Evolutionary conservation across 1,140 invertebrate genomes (phyloP).

Genomic region (Pantala flavescens): DNA sequence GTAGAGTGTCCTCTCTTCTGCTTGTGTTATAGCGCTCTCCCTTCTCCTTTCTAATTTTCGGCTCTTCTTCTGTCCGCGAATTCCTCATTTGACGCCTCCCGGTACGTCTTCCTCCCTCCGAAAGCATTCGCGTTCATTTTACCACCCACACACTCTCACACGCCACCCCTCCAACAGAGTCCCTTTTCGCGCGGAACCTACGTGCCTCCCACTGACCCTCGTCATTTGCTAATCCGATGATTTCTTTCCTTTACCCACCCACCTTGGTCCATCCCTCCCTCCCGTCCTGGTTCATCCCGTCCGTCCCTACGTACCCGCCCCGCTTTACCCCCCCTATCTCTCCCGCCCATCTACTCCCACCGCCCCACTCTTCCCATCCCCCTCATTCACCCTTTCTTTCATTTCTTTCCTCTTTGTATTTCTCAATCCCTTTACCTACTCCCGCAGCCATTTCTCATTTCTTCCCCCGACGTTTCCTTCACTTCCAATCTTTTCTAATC

Average conservation of each 20-base stretch:
- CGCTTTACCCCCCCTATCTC: background rate
- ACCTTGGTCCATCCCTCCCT: background rate
- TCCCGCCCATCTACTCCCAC: background rate
- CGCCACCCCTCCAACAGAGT: background rate
- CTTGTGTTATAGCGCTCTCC: too few relatives aligned
- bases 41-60: background rate
- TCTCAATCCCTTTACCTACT: too few relatives aligned
- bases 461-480: too few relatives aligned
- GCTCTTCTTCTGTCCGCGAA: background rate
- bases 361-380: background rate
- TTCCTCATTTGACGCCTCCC: background rate
- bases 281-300: background rate
- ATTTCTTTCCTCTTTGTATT: too few relatives aligned
- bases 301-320: background rate
- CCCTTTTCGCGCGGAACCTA: background rate
- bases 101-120: background rate
- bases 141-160: background rate
- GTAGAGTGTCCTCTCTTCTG: too few relatives aligned
- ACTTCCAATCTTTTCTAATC: too few relatives aligned
- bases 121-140: background rate
- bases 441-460: too few relatives aligned
- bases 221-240: constrained; percentile 9
- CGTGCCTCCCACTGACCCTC: background rate
- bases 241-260: background rate
- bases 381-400: too few relatives aligned